phyloP scores from a whole-genome alignment of 2,797 vertebrate genomes.

The Zonotrichia albicollis region DNA sequence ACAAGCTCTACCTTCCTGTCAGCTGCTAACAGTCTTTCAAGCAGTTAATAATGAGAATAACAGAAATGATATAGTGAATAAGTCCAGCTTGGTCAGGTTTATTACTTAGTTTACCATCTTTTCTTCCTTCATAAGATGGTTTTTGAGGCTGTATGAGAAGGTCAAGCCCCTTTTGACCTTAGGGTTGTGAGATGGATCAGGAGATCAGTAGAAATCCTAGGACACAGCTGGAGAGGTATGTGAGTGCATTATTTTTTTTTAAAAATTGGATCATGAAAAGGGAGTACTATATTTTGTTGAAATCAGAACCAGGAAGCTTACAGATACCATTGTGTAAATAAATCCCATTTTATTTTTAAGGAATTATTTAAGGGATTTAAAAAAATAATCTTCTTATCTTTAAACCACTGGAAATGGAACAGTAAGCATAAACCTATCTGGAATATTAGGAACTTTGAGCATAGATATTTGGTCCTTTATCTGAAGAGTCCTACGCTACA shows the following conservation, averaged over 20 bases:
- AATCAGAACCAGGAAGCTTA: not conserved
- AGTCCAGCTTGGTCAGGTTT: not conserved
- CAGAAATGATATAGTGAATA: not conserved
- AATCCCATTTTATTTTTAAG: slow-evolving; percentile 24
- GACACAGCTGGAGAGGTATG: not conserved
- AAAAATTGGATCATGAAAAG: not conserved
- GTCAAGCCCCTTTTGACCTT: not conserved
- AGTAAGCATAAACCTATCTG: not conserved
- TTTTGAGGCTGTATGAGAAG: not conserved
- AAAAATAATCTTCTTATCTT: not conserved
- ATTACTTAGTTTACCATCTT: not conserved
- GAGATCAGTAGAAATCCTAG: not conserved
- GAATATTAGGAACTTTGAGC: not conserved
- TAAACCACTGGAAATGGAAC: not conserved
- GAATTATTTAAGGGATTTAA: not conserved
- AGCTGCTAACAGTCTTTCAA: not conserved
- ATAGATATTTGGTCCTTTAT: not conserved
- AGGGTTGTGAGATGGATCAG: not conserved
- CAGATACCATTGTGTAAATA: not conserved
- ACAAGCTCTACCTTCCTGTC: not conserved
- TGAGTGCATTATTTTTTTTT: fast-evolving
- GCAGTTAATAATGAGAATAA: not conserved
- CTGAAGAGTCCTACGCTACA: not conserved
- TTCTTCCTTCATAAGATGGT: not conserved
- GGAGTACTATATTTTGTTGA: not conserved